These are phyloP conservation scores for Apaloderma vittatum DNA, from an alignment of 2,113 vertebrate species.

Conservation along the genomic window DNA sequence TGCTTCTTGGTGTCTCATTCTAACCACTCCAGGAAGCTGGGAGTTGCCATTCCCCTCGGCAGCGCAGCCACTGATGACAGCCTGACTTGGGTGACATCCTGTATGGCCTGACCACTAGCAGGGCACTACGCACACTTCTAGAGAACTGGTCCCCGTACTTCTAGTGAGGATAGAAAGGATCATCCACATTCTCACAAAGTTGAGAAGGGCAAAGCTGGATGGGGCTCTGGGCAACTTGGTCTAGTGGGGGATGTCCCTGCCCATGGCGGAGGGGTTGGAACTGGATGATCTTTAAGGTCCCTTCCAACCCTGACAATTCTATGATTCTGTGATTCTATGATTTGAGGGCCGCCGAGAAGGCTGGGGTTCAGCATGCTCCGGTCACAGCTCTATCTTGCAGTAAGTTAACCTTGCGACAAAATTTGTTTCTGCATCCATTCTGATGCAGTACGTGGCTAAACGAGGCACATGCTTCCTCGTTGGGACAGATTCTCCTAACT, in stretches of 20 bases:
- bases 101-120: not conserved
- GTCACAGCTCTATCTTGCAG: not conserved
- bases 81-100: not conserved
- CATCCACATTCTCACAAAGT: not conserved
- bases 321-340: too few relatives aligned
- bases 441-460: not conserved
- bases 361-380: not conserved
- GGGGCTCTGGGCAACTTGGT: too few relatives aligned
- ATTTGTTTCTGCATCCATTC: not conserved
- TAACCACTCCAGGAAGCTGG: not conserved
- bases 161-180: not conserved
- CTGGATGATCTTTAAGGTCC: too few relatives aligned
- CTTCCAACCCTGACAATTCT: too few relatives aligned
- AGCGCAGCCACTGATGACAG: not conserved
- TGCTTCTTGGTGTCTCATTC: not conserved
- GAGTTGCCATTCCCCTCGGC: not conserved
- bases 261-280: too few relatives aligned
- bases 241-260: too few relatives aligned
- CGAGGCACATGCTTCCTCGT: not conserved
- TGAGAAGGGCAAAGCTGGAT: not conserved
- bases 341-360: accelerated
- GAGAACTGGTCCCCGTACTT: not conserved
- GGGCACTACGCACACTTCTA: not conserved
- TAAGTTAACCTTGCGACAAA: not conserved
- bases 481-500: not conserved